Conservation (phyloP, 2,888 invertebrate genomes). For the Steinernema scapterisci region DNA sequence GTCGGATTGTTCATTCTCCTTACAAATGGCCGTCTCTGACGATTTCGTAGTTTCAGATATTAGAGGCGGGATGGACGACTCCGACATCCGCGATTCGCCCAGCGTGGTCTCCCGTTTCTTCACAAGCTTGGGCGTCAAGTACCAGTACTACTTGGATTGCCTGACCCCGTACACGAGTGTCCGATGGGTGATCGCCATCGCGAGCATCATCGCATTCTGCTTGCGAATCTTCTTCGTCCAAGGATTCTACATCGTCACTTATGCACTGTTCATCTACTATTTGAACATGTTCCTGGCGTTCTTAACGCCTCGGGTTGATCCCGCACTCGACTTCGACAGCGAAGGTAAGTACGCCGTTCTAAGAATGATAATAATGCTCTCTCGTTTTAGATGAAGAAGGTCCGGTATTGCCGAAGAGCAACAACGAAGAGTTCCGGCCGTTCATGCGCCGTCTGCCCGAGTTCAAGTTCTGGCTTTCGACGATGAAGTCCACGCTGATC, state of each 20-base stretch:
- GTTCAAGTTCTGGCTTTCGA: constrained; percentile 92
- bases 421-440: constrained; percentile 94
- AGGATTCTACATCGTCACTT: constrained; percentile 99
- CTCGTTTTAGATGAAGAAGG: constrained; percentile 69
- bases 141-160: constrained; percentile 66
- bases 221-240: constrained; percentile 60
- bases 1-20: no score
- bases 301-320: constrained; percentile 98
- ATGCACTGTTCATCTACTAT: constrained; percentile 97
- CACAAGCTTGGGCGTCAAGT: constrained; percentile 60
- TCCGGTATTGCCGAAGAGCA: constrained; percentile 83
- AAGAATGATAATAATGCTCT: no score
- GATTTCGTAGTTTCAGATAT: constrained; percentile 33
- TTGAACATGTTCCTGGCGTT: constrained; percentile 99
- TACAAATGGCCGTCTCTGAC: background rate
- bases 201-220: constrained; percentile 55
- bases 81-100: constrained; percentile 60
- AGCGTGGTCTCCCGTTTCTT: constrained; percentile 58
- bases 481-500: constrained; percentile 88
- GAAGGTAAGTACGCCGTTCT: constrained; percentile 39
- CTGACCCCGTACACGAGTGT: constrained; percentile 63
- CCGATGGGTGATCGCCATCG: constrained; percentile 63
- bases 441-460: constrained; percentile 94
- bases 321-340: constrained; percentile 81
- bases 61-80: constrained; percentile 56